A percentile compares a stretch with the other conserved stretches of the same genome.
These are phyloP conservation scores for Redunca redunca DNA, from an alignment of 2,113 vertebrate genomes.

Conservation along the genomic window DNA sequence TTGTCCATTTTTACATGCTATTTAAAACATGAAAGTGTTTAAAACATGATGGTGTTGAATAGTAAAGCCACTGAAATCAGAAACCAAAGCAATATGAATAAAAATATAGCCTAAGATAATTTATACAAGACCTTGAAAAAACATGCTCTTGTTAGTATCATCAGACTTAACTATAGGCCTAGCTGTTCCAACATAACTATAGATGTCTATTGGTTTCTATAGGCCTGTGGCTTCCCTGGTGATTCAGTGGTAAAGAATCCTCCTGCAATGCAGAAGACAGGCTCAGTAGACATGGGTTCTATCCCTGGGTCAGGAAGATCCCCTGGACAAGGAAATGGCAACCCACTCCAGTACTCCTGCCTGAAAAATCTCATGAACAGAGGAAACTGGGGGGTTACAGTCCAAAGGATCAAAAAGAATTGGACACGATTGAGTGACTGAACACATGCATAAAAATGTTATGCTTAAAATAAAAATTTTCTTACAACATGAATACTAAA, in stretches of 20 bases:
- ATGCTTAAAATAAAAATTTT: neutral
- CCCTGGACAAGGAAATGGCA: neutral
- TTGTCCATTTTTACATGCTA: neutral
- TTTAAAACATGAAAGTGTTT: neutral
- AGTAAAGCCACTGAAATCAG: neutral
- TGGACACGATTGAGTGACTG: neutral
- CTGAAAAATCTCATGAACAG: neutral
- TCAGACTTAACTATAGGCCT: neutral
- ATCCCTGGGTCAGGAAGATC: neutral
- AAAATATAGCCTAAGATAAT: neutral
- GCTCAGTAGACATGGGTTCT: neutral
- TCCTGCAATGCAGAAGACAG: neutral
- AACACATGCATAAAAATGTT: neutral
- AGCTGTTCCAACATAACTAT: neutral
- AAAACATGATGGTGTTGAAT: neutral
- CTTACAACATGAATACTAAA: neutral
- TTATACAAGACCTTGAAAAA: neutral
- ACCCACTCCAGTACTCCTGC: neutral
- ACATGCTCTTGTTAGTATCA: neutral
- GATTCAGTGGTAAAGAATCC: neutral
- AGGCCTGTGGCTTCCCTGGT: neutral
- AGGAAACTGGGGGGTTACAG: neutral
- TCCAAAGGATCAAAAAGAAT: neutral
- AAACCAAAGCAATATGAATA: neutral
- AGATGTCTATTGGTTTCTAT: neutral